Evolutionary conservation across 1,140 invertebrate species (phyloP).

Genomic region (Kradibia gibbosae): DNA sequence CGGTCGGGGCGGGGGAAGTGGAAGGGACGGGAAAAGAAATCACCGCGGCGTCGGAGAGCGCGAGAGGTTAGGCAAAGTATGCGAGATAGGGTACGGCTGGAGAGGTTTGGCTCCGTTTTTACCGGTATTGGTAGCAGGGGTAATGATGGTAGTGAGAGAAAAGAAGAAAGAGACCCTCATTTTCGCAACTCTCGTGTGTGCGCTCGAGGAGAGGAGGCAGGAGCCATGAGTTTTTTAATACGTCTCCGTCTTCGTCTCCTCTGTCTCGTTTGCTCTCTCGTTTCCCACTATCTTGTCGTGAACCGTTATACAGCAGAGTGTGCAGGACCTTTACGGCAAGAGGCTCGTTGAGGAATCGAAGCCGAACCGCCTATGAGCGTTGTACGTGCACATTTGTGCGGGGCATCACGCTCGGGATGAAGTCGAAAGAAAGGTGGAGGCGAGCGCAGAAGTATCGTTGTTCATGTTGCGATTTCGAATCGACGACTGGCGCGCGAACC

Average conservation of each 20-base stretch:
- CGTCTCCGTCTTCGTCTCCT: not conserved
- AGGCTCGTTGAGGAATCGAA: conserved; percentile 29
- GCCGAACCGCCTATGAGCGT: not conserved
- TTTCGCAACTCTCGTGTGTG: not conserved
- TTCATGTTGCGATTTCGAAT: conserved; percentile 25
- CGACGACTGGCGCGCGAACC: not conserved
- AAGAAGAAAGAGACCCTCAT: not conserved
- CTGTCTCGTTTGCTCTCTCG: not conserved
- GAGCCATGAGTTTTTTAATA: conserved; percentile 11
- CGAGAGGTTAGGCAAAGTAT: conserved; percentile 21
- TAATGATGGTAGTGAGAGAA: not conserved
- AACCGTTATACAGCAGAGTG: conserved; percentile 30
- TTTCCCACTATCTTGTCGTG: not conserved
- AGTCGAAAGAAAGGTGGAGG: conserved; percentile 17
- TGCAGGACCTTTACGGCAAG: conserved; percentile 1
- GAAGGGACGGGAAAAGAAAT: not conserved
- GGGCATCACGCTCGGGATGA: not conserved
- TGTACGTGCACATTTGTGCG: not conserved
- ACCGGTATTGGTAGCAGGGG: not conserved
- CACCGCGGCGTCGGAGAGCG: not conserved
- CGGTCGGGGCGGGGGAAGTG: not conserved
- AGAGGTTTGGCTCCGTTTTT: not conserved
- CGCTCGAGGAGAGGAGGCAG: conserved; percentile 8
- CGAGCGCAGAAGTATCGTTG: not conserved
- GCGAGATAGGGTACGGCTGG: conserved; percentile 26